phyloP scores from a whole-genome alignment of 2,797 vertebrate genomes.

The Dallia pectoralis region DNA sequence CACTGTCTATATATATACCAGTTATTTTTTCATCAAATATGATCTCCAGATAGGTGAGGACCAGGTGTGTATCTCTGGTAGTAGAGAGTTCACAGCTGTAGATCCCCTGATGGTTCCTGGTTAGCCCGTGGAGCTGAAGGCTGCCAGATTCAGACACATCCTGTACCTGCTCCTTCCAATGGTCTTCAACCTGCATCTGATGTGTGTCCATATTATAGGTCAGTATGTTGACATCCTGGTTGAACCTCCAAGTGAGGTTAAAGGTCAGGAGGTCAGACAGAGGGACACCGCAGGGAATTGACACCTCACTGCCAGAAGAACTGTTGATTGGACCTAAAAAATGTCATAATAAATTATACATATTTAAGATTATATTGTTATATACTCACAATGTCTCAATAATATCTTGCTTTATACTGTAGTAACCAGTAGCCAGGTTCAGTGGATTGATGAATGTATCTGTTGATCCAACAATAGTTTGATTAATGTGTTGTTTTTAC shows the following conservation, averaged over 20 bases:
- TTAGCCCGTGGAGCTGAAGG: slow-evolving; percentile 9
- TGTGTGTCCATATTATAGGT: background rate
- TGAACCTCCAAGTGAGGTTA: slow-evolving; percentile 6
- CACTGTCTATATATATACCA: background rate
- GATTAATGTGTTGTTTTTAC: background rate
- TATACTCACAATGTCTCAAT: background rate
- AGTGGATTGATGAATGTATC: background rate
- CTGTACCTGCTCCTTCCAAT: slow-evolving; percentile 9
- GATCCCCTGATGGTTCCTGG: background rate
- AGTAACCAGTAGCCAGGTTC: too few species aligned
- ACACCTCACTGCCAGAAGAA: background rate
- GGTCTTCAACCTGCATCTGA: background rate
- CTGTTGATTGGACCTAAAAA: background rate
- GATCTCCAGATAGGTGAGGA: slow-evolving; percentile 4
- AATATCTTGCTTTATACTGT: background rate
- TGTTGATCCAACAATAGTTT: background rate
- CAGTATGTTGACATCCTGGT: background rate
- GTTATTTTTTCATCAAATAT: background rate
- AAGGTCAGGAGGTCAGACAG: background rate
- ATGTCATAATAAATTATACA: background rate
- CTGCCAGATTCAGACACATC: background rate
- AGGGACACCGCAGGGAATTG: background rate
- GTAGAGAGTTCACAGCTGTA: slow-evolving; percentile 12
- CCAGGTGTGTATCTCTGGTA: slow-evolving; percentile 3
- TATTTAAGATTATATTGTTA: background rate